These are phyloP conservation scores for Malurus cyaneus DNA, from an alignment of 2,113 vertebrate species.

Conservation along the genomic window DNA sequence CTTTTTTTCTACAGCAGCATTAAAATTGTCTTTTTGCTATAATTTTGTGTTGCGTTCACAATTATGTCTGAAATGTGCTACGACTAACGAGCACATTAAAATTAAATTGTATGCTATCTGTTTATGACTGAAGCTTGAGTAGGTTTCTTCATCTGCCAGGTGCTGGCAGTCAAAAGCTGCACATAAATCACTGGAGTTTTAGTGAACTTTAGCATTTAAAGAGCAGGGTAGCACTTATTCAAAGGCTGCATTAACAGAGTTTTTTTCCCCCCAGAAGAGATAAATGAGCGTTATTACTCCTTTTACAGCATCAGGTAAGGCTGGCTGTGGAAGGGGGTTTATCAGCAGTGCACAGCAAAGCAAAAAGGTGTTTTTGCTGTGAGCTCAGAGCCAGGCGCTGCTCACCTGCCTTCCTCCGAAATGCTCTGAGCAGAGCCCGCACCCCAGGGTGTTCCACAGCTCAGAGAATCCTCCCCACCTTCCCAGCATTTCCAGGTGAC, in stretches of 20 bases:
- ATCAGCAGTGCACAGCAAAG: background rate
- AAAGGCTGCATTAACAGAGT: slow-evolving; percentile 38
- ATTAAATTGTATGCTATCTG: slow-evolving; percentile 87
- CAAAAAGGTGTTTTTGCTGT: background rate
- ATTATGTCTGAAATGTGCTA: slow-evolving; percentile 85
- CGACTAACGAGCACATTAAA: slow-evolving; percentile 91
- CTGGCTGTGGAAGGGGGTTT: slow-evolving; percentile 3
- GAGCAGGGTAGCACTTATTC: slow-evolving; percentile 64
- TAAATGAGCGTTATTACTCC: slow-evolving; percentile 32
- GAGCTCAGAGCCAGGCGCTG: background rate
- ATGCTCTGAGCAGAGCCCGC: background rate
- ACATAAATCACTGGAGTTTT: slow-evolving; percentile 76
- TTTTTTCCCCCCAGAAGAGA: slow-evolving; percentile 4
- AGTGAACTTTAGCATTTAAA: slow-evolving; percentile 77
- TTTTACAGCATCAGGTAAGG: slow-evolving; percentile 49
- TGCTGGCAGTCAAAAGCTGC: slow-evolving; percentile 78
- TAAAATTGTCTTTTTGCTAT: slow-evolving; percentile 99
- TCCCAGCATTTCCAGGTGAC: background rate
- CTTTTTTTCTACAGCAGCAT: slow-evolving; percentile 99
- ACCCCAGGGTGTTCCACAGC: background rate
- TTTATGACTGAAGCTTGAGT: slow-evolving; percentile 83
- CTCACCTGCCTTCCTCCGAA: background rate
- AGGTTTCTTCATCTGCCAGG: slow-evolving; percentile 84
- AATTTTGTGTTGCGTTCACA: slow-evolving; percentile 85
- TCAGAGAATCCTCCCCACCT: background rate